These are phyloP conservation scores for Idris sp. DNA, from an alignment of 1,140 invertebrate genomes.

Conservation along the genomic window DNA sequence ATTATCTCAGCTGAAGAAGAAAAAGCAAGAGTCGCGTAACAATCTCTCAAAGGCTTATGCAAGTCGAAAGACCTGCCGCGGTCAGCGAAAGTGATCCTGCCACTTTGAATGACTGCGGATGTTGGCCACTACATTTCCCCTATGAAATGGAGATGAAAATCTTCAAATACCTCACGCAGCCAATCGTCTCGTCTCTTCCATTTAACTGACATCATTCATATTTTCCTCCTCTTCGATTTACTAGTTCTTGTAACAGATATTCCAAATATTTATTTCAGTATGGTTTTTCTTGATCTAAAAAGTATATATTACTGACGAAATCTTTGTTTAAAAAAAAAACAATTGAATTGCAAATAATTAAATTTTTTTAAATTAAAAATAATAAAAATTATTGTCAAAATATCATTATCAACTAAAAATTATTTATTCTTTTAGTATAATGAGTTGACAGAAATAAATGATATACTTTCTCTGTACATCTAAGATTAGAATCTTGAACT, in stretches of 20 bases:
- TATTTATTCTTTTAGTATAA: too few relatives aligned
- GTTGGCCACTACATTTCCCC: conserved; percentile 60
- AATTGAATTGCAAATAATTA: too few relatives aligned
- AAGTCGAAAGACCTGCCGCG: conserved; percentile 63
- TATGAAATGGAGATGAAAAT: conserved; percentile 57
- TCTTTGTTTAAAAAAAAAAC: too few relatives aligned
- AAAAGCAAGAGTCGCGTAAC: conserved; percentile 63
- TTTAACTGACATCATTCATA: conserved; percentile 35
- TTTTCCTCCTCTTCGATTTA: conserved; percentile 33
- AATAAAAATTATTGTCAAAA: too few relatives aligned
- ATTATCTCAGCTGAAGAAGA: conserved; percentile 34
- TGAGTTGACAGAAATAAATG: conserved; percentile 26
- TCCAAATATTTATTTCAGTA: conserved; percentile 27
- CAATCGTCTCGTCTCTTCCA: conserved; percentile 24
- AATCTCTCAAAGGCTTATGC: conserved; percentile 68
- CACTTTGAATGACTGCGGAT: conserved; percentile 63
- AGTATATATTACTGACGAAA: too few relatives aligned
- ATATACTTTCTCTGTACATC: conserved; percentile 57
- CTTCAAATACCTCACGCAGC: conserved; percentile 26
- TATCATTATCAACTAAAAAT: too few relatives aligned
- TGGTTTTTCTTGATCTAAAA: too few relatives aligned
- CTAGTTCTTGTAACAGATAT: conserved; percentile 30
- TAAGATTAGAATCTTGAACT: conserved; percentile 31
- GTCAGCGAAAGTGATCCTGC: conserved; percentile 74
- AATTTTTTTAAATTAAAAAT: too few relatives aligned